A percentile compares a stretch with the other conserved stretches of the same genome.
Conservation (phyloP, 1,140 invertebrate genomes). For the Nomia melanderi region DNA sequence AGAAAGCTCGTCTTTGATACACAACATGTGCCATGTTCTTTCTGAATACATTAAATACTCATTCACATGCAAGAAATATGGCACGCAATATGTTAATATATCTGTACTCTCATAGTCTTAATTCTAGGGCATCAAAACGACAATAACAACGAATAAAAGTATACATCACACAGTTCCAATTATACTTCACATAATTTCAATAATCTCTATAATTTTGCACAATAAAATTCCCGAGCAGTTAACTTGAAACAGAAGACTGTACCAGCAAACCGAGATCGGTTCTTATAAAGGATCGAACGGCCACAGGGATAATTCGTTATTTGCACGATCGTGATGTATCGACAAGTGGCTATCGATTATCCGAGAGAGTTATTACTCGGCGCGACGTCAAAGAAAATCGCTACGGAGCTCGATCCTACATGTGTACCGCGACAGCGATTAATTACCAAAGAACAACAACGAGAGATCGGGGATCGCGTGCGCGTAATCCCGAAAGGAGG, state of each 20-base stretch:
- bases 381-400: conserved; percentile 72
- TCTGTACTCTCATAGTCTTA: too few relatives aligned
- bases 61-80: too few relatives aligned
- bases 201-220: too few relatives aligned
- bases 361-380: conserved; percentile 64
- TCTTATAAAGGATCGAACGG: neutral
- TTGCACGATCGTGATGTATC: conserved; percentile 20
- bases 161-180: too few relatives aligned
- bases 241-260: neutral
- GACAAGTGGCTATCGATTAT: conserved; percentile 37
- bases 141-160: too few relatives aligned
- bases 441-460: conserved; percentile 62
- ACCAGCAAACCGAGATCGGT: neutral
- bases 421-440: conserved; percentile 50
- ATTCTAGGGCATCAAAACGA: too few relatives aligned
- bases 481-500: conserved; percentile 21
- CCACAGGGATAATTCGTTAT: conserved; percentile 31
- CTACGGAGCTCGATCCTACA: conserved; percentile 9
- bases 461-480: conserved; percentile 36
- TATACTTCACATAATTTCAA: too few relatives aligned
- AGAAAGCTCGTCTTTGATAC: too few relatives aligned
- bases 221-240: neutral
- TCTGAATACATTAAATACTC: too few relatives aligned
- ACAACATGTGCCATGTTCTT: too few relatives aligned
- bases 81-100: too few relatives aligned